A percentile compares a stretch with the other conserved stretches of the same genome.
These are phyloP conservation scores for Nasonia giraulti DNA, from an alignment of 1,140 invertebrate species.

Conservation along the genomic window DNA sequence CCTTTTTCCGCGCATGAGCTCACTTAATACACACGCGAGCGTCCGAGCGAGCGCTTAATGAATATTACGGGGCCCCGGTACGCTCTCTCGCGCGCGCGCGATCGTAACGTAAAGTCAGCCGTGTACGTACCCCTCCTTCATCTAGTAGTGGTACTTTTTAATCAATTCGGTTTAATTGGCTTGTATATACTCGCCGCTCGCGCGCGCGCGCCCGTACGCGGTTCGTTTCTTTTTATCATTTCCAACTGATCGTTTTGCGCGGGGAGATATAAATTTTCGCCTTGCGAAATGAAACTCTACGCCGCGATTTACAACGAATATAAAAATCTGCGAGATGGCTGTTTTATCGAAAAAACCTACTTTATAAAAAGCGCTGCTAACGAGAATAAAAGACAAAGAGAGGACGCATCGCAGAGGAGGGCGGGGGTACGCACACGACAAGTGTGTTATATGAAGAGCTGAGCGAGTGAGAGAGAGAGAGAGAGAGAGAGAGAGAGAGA, in stretches of 20 bases:
- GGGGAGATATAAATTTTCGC: too few species aligned
- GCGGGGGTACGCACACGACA: conserved; percentile 14
- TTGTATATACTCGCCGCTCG: background rate
- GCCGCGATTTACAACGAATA: too few species aligned
- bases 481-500: conserved; percentile 49
- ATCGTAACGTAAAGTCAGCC: conserved; percentile 35
- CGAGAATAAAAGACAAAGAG: background rate
- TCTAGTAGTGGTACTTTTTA: conserved; percentile 28
- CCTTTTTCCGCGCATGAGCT: conserved; percentile 28
- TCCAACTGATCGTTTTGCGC: background rate
- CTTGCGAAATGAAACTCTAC: too few species aligned
- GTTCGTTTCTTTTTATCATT: background rate
- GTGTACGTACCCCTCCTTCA: background rate
- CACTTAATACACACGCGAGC: conserved; percentile 41
- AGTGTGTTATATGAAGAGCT: background rate
- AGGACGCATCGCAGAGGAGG: conserved; percentile 19
- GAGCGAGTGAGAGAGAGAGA: background rate
- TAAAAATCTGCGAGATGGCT: too few species aligned
- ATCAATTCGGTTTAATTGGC: conserved; percentile 44
- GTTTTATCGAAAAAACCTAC: too few species aligned
- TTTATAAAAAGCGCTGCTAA: background rate
- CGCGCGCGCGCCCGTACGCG: too few species aligned
- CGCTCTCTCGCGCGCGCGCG: background rate
- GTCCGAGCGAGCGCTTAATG: conserved; percentile 17
- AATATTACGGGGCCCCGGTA: conserved; percentile 26